Base-by-base conservation (phyloP, 2,113 vertebrate species). In the Chaetorhynchus papuensis region DNA sequence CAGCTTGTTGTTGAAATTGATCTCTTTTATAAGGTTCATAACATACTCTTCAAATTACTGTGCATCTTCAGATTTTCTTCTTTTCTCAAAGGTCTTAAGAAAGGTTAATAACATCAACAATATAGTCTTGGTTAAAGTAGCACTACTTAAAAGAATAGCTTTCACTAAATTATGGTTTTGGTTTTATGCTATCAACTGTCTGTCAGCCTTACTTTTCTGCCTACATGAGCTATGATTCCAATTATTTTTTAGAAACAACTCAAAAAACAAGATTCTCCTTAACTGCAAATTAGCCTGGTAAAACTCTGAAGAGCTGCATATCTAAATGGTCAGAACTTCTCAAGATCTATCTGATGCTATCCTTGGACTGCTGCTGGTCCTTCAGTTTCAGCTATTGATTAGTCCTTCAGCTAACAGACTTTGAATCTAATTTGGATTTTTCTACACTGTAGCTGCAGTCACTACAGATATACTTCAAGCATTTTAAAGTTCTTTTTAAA, bases 1-100 rank as follows among this genome's bases (percentile, higher is more conserved):
- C 79, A 96, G 54, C 13, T 91, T 82, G 85, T 89, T 97, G 80
- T 87, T 93, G 90, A 97, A 97, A 97, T 54, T 93, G 91, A 96
- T 96, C 69, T 90, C 56, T 92, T 97, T 89, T 87, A 91, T 41
- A 82, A 82, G 84, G 60, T 92, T 94, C 42, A 80, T 93, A 96
- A 88, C 27, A 44, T 64, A 60, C 18, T 95, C 66, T 94, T 97
- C 70, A 93, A 92, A 94, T 83, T 83, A 83, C 57, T 80, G 21
- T 59, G 60, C 23, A 91, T 53, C 82, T 96, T 94, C 44, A 93
- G 61, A 85, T 53, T 89, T 95, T 59, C 49, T 75, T 63, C 59
- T 93, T 70, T 81, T 86, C 76, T 77, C 41, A 81, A 72, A 93
- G 26, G 39, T 93, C 50, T 41, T 82, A 68, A 44, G 87, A 86